A percentile compares a stretch with the other conserved stretches of the same genome.
Evolutionary conservation across 1,140 invertebrate species (phyloP).

Genomic region (Oedothorax gibbosus): DNA sequence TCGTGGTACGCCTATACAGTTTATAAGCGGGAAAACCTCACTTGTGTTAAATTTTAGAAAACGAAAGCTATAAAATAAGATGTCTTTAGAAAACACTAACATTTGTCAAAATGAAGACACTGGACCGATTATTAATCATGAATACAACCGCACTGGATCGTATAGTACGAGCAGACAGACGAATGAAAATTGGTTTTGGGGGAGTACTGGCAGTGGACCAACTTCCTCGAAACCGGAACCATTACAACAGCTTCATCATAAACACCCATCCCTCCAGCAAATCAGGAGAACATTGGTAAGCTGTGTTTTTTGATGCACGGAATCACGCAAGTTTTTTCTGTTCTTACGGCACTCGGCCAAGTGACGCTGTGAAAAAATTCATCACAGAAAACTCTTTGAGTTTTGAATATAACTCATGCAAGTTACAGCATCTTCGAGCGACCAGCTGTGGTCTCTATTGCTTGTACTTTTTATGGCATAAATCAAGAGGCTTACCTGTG

Average conservation of each 20-base stretch:
- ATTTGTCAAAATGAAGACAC: no score
- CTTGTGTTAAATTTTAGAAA: not conserved
- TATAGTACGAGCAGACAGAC: not conserved
- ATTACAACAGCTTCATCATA: not conserved
- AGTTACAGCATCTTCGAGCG: not conserved
- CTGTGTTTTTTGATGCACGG: not conserved
- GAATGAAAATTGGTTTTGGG: slow-evolving; percentile 2
- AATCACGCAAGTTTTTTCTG: not conserved
- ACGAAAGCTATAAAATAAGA: not conserved
- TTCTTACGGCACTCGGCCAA: not conserved
- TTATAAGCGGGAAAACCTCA: not conserved
- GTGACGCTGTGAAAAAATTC: not conserved
- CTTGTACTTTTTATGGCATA: not conserved
- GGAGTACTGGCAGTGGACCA: not conserved
- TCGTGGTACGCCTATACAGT: not conserved
- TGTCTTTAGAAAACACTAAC: not conserved
- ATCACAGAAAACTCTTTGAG: not conserved
- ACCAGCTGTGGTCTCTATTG: not conserved
- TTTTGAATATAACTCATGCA: not conserved
- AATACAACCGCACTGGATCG: not conserved
- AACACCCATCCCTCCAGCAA: not conserved
- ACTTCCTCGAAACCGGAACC: not conserved
- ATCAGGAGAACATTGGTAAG: not conserved
- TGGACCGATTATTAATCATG: slow-evolving; percentile 6
- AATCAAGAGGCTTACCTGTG: not conserved